Percentiles rank a stretch among this genome's conserved stretches.
These are phyloP conservation scores for Diachasma alloeum DNA, from an alignment of 1,140 invertebrate genomes.

Conservation along the genomic window DNA sequence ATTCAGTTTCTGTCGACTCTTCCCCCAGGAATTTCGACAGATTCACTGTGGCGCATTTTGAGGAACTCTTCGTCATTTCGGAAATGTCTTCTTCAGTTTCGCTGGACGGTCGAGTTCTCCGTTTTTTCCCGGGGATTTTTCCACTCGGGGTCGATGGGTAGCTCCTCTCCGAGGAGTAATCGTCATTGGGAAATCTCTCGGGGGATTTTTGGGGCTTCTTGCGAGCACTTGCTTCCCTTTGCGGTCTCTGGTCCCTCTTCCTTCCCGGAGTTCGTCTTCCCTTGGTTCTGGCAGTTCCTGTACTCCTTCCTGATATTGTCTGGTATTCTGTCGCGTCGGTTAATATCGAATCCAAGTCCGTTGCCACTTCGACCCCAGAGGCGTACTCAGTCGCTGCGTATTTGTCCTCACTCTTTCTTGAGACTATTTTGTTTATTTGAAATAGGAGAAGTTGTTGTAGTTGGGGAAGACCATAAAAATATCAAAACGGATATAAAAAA, in stretches of 20 bases:
- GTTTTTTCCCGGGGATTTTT: background rate
- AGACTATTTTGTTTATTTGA: background rate
- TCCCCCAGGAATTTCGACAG: background rate
- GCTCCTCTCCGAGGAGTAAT: too few species aligned
- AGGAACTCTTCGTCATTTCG: background rate
- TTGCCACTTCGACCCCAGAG: background rate
- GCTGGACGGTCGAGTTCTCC: background rate
- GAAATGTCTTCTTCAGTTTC: background rate
- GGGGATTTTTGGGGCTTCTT: too few species aligned
- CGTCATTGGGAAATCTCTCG: too few species aligned
- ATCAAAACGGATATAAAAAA: too few species aligned
- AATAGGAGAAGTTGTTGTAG: too few species aligned
- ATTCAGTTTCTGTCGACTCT: background rate
- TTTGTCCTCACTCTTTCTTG: background rate
- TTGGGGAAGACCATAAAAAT: too few species aligned
- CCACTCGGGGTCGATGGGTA: background rate
- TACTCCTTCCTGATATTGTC: background rate
- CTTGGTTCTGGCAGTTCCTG: background rate
- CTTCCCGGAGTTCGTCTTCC: background rate
- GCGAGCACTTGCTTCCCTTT: too few species aligned
- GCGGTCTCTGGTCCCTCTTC: too few species aligned
- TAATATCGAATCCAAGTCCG: background rate
- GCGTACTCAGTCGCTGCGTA: background rate
- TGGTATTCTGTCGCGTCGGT: background rate
- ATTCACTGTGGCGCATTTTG: background rate